Conservation (phyloP, 2,113 vertebrate species). For the Lucifuga dentata region DNA sequence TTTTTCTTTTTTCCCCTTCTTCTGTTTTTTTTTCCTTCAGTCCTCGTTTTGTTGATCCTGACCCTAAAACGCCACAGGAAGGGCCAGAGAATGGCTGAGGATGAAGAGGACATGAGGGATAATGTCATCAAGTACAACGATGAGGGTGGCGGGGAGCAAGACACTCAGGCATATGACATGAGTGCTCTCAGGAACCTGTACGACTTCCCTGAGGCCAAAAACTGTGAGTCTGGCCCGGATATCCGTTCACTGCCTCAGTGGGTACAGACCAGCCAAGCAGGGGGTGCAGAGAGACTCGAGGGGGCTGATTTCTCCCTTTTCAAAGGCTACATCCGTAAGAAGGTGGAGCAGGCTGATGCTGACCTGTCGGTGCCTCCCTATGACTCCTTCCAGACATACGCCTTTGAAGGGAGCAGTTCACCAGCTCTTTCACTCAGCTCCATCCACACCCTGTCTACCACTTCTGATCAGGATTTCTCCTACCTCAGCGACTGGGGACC, state of each 20-base stretch:
- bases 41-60: constrained; percentile 95
- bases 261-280: constrained; percentile 78
- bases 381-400: constrained; percentile 99
- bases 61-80: constrained; percentile 96
- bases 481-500: constrained; percentile 96
- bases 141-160: constrained; percentile 97
- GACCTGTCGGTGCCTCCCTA: constrained; percentile 96
- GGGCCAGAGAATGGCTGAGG: constrained; percentile 91
- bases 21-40: constrained; percentile 72
- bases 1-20: constrained; percentile 14
- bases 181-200: constrained; percentile 96
- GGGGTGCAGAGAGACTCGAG: constrained; percentile 65
- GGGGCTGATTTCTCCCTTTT: constrained; percentile 93
- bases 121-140: constrained; percentile 99
- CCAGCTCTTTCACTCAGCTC: constrained; percentile 94
- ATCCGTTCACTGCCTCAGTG: constrained; percentile 90
- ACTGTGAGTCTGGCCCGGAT: constrained; percentile 85
- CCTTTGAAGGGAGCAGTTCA: constrained; percentile 93
- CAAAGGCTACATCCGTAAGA: constrained; percentile 95
- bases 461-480: constrained; percentile 97
- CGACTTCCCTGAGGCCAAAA: constrained; percentile 93
- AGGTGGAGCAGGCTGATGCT: constrained; percentile 95
- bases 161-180: constrained; percentile 99
- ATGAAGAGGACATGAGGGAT: constrained; percentile 99
- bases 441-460: constrained; percentile 92